These are phyloP conservation scores for Neria commutata DNA, from an alignment of 2,888 invertebrate species.

Conservation along the genomic window DNA sequence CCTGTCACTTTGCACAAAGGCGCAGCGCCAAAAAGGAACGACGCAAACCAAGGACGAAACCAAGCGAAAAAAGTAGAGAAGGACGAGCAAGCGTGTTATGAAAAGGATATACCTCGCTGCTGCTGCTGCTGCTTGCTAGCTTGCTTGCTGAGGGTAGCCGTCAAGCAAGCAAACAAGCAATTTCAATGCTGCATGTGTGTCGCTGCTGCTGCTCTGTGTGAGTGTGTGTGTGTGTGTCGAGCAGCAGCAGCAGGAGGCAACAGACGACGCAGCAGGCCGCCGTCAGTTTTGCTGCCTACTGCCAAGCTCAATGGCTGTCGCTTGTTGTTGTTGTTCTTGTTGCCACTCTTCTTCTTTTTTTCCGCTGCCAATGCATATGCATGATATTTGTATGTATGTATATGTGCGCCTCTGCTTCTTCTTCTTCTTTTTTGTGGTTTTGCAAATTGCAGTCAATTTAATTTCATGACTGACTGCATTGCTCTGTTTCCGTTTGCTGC, in stretches of 20 bases:
- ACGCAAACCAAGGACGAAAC: slow-evolving; percentile 27
- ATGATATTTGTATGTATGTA: too few species aligned
- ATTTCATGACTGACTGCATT: slow-evolving; percentile 56
- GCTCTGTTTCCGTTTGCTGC: slow-evolving; percentile 19
- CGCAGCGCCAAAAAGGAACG: slow-evolving; percentile 30
- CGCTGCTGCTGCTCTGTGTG: slow-evolving; percentile 7
- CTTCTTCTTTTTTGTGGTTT: slow-evolving; percentile 23
- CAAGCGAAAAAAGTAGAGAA: slow-evolving; percentile 8
- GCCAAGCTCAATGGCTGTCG: too few species aligned
- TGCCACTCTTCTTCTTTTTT: slow-evolving; percentile 4
- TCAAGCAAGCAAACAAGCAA: slow-evolving; percentile 9
- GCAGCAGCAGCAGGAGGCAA: too few species aligned
- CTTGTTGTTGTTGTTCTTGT: slow-evolving; percentile 20
- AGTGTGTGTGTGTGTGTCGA: not conserved
- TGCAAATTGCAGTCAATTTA: slow-evolving; percentile 55
- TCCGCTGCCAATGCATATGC: slow-evolving; percentile 15
- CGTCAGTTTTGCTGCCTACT: too few species aligned
- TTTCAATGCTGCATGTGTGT: not conserved
- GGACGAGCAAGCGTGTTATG: slow-evolving; percentile 8
- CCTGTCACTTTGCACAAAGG: slow-evolving; percentile 44
- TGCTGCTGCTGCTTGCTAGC: too few species aligned
- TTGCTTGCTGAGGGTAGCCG: too few species aligned
- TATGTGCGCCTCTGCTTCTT: slow-evolving; percentile 31
- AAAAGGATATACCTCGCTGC: not conserved
- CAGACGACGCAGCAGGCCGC: too few species aligned